Conservation (phyloP, 2,888 invertebrate species). For the Cosmia pyralina region DNA sequence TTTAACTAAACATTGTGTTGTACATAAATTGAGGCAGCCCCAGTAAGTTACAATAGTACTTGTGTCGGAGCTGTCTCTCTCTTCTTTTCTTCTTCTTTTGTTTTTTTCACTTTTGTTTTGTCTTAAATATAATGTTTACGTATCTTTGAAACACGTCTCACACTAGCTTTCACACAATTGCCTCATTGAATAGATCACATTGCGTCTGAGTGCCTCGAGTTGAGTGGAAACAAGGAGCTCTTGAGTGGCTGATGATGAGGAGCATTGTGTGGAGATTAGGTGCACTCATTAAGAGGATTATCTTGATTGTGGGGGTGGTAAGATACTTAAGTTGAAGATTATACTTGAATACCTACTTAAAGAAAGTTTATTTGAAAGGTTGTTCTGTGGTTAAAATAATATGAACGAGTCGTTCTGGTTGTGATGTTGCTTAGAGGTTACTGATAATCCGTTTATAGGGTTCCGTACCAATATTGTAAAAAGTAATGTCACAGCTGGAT, state of each 20-base stretch:
- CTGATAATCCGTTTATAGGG: not conserved
- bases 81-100: too few relatives aligned
- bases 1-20: too few relatives aligned
- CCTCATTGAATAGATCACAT: constrained; percentile 3
- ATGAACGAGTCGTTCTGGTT: not conserved
- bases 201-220: constrained; percentile 14
- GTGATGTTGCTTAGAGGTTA: not conserved
- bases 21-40: too few relatives aligned
- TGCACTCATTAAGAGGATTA: constrained; percentile 33
- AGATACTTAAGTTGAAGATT: not conserved
- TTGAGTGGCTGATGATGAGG: constrained; percentile 40
- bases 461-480: too few relatives aligned
- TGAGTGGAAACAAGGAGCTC: constrained; percentile 28
- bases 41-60: too few relatives aligned
- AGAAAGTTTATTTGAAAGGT: not conserved
- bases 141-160: not conserved
- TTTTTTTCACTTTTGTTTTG: too few relatives aligned
- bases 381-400: not conserved
- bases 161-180: constrained; percentile 7
- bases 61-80: too few relatives aligned
- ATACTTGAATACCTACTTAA: not conserved
- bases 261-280: constrained; percentile 46
- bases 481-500: too few relatives aligned
- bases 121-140: too few relatives aligned
- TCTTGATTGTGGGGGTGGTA: constrained; percentile 1